These are phyloP conservation scores for Folsomia candida DNA, from an alignment of 2,888 invertebrate species.

Conservation along the genomic window DNA sequence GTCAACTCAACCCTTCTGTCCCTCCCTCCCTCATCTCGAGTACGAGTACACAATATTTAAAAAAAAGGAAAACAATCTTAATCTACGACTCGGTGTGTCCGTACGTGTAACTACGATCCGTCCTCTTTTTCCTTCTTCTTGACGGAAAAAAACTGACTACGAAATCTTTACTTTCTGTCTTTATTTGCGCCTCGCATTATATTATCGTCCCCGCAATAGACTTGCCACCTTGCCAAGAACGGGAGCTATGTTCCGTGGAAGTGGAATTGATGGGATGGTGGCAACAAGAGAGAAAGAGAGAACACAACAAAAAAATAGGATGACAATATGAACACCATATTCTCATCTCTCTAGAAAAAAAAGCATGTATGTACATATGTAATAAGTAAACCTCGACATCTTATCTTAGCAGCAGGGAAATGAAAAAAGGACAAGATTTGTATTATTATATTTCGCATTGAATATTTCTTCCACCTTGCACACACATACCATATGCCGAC, in stretches of 20 bases:
- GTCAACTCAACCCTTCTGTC: neutral
- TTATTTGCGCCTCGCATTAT: neutral
- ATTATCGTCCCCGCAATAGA: constrained; percentile 22
- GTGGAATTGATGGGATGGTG: neutral
- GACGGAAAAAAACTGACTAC: neutral
- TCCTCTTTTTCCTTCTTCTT: neutral
- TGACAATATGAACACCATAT: neutral
- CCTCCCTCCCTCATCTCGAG: neutral
- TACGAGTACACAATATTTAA: neutral
- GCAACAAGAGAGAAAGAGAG: neutral
- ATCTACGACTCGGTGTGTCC: neutral
- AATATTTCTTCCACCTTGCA: neutral
- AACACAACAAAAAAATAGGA: neutral
- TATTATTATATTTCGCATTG: neutral
- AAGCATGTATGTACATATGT: neutral
- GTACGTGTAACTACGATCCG: neutral
- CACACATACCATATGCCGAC: neutral
- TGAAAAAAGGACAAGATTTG: neutral
- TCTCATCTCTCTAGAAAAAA: too few relatives aligned
- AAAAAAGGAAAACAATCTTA: neutral
- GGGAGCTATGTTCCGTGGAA: neutral
- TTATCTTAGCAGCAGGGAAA: neutral
- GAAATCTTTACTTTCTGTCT: neutral
- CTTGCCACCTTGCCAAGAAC: constrained; percentile 31
- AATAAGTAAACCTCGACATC: neutral